These are phyloP conservation scores for Neoarius graeffei DNA, from an alignment of 2,113 vertebrate species.

Conservation along the genomic window DNA sequence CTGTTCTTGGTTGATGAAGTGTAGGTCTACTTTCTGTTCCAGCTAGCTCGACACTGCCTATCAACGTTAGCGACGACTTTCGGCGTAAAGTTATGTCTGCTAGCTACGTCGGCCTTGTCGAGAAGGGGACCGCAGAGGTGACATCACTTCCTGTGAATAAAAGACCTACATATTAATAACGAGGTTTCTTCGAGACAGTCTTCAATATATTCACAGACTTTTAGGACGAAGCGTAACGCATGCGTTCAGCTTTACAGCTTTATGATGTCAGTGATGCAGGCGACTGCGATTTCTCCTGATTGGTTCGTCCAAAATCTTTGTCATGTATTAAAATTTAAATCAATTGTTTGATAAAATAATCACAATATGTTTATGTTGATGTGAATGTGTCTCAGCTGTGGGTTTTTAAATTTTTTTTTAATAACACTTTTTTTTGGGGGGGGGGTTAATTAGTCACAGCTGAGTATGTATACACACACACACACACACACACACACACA, in stretches of 20 bases:
- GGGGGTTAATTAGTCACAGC: conserved; percentile 77
- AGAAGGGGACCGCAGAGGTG: too few species aligned
- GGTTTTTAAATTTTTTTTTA: too few species aligned
- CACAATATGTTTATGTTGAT: not conserved
- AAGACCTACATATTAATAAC: not conserved
- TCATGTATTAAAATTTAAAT: not conserved
- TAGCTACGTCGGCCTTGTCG: too few species aligned
- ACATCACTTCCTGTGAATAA: not conserved
- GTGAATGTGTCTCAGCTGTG: not conserved
- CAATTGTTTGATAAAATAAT: not conserved
- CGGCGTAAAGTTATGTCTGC: not conserved
- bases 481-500: conserved; percentile 36
- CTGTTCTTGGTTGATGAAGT: not conserved
- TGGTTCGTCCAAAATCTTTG: too few species aligned
- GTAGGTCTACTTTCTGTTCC: not conserved
- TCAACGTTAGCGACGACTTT: not conserved
- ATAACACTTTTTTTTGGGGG: not conserved
- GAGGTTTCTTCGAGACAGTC: not conserved
- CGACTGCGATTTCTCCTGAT: too few species aligned
- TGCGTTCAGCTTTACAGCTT: too few species aligned
- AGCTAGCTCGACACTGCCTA: not conserved
- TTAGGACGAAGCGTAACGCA: too few species aligned
- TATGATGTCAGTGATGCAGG: too few species aligned
- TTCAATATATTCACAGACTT: too few species aligned
- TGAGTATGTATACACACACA: conserved; percentile 62